Evolutionary conservation across 2,888 invertebrate species (phyloP).

Genomic region (Cheilosia urbana): DNA sequence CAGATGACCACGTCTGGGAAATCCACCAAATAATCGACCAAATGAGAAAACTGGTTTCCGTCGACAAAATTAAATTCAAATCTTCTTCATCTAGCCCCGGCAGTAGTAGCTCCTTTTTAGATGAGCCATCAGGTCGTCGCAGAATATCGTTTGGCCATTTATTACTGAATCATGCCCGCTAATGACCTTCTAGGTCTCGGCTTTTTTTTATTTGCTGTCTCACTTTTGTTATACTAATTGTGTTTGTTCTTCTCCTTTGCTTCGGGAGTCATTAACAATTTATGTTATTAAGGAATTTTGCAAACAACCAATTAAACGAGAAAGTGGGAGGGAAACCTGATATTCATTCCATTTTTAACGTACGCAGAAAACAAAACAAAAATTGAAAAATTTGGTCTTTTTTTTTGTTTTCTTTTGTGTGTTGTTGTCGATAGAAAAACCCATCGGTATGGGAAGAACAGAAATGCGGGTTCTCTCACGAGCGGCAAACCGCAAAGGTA

Average conservation of each 20-base stretch:
- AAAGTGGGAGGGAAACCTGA: background rate
- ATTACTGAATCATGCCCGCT: constrained; percentile 38
- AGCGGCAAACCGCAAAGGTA: background rate
- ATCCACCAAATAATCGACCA: constrained; percentile 21
- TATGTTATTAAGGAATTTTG: background rate
- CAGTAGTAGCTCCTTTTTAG: constrained; percentile 11
- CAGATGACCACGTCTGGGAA: constrained; percentile 16
- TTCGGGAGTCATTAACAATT: constrained; percentile 24
- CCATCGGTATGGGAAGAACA: constrained; percentile 32
- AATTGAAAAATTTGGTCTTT: background rate
- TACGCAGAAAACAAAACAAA: background rate
- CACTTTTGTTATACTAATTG: background rate
- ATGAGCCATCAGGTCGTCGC: background rate
- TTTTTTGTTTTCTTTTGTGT: background rate
- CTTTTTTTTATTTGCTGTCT: constrained; percentile 1
- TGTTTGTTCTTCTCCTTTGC: constrained; percentile 17
- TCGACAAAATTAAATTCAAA: background rate
- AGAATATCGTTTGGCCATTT: constrained; percentile 5
- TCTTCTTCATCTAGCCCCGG: background rate
- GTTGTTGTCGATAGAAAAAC: constrained; percentile 6
- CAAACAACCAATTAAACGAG: background rate
- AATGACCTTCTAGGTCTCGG: constrained; percentile 21
- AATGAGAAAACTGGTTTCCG: constrained; percentile 27
- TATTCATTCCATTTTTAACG: background rate
- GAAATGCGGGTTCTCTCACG: background rate